Percentiles rank a stretch among this genome's conserved stretches.
phyloP scores from a whole-genome alignment of 2,888 invertebrate species.

The Shargacucullia verbasci region DNA sequence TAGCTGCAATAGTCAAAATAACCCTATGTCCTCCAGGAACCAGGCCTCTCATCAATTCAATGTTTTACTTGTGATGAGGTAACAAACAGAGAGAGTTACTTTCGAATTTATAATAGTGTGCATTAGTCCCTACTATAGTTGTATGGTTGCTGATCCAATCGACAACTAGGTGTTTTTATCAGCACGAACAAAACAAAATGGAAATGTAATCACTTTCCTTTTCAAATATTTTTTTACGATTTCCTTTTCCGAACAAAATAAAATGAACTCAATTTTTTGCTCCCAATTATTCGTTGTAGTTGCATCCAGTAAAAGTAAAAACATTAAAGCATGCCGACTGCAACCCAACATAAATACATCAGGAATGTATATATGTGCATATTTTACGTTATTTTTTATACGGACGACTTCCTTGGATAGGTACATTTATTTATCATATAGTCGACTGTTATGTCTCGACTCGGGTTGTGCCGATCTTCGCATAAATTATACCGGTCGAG shows the following conservation, averaged over 20 bases:
- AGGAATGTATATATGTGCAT: conserved; percentile 54
- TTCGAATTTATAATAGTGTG: too few species aligned
- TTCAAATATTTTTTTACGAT: not conserved
- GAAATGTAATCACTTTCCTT: too few species aligned
- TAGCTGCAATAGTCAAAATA: too few species aligned
- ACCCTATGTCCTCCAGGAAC: too few species aligned
- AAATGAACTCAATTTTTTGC: conserved; percentile 17
- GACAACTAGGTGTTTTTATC: too few species aligned
- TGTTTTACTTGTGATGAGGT: too few species aligned
- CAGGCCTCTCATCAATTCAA: too few species aligned
- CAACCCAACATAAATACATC: conserved; percentile 41
- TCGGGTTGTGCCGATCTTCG: conserved; percentile 31
- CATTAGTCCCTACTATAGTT: too few species aligned
- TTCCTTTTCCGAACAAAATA: conserved; percentile 7
- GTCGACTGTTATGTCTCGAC: conserved; percentile 37
- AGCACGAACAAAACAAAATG: too few species aligned
- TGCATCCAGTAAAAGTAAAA: conserved; percentile 30
- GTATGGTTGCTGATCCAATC: too few species aligned
- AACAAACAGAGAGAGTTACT: too few species aligned
- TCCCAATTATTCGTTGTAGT: conserved; percentile 22
- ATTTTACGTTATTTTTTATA: conserved; percentile 47
- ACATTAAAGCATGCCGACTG: conserved; percentile 29
- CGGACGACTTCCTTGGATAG: conserved; percentile 50
- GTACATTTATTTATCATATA: conserved; percentile 45
- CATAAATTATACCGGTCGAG: conserved; percentile 57